A percentile compares a stretch with the other conserved stretches of the same genome.
phyloP scores from a whole-genome alignment of 1,140 invertebrate genomes.

The Pogonus chalceus region DNA sequence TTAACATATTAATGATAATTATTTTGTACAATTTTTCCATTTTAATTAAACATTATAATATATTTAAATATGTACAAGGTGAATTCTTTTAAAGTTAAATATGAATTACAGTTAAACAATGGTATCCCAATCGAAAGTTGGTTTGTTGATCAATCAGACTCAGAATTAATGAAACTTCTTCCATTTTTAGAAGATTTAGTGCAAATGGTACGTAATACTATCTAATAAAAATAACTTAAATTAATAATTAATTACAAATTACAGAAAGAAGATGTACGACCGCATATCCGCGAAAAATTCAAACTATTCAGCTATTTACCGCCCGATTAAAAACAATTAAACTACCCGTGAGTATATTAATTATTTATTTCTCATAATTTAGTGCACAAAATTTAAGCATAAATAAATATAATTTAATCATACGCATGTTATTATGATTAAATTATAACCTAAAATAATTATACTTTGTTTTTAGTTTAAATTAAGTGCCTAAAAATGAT shows the following conservation, averaged over 20 bases:
- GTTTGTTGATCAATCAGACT: slow-evolving; percentile 87
- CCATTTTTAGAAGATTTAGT: slow-evolving; percentile 88
- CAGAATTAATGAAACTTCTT: slow-evolving; percentile 83
- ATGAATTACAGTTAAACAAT: slow-evolving; percentile 80
- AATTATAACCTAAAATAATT: too few relatives aligned
- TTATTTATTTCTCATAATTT: not conserved
- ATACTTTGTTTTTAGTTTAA: not conserved
- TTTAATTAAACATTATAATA: not conserved
- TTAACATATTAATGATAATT: not conserved
- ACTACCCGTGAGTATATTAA: not conserved
- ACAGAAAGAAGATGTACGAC: slow-evolving; percentile 84
- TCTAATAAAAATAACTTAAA: slow-evolving; percentile 11
- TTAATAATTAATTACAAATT: slow-evolving; percentile 21
- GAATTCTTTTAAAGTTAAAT: not conserved
- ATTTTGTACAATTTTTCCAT: not conserved
- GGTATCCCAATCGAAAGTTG: slow-evolving; percentile 96
- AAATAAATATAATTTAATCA: too few relatives aligned
- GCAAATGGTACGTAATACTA: slow-evolving; percentile 47
- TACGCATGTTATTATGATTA: too few relatives aligned
- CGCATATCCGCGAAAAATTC: slow-evolving; percentile 81
- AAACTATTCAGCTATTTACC: slow-evolving; percentile 80
- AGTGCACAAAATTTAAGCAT: not conserved
- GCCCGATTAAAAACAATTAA: slow-evolving; percentile 53
- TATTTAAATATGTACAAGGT: not conserved
- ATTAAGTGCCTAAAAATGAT: not conserved